A percentile compares a stretch with the other conserved stretches of the same genome.
phyloP scores from a whole-genome alignment of 2,888 invertebrate species.

The Antitype chi region DNA sequence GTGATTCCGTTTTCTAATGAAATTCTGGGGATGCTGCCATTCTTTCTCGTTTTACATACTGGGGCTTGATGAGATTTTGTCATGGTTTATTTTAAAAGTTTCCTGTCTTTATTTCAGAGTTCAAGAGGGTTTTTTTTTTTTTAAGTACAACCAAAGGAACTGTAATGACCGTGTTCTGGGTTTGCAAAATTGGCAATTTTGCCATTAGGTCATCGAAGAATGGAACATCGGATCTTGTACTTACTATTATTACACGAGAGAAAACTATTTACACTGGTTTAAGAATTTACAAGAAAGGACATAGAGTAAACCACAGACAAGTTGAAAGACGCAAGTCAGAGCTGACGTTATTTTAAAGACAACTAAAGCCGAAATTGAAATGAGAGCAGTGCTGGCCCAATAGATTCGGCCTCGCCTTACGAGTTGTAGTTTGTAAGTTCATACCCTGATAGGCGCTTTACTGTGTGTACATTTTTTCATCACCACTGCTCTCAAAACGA shows the following conservation, averaged over 20 bases:
- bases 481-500: too few species aligned
- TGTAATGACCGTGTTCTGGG: not conserved
- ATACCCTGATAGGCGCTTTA: too few species aligned
- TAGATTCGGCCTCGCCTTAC: too few species aligned
- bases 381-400: too few species aligned
- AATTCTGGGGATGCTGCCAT: slow-evolving; percentile 53
- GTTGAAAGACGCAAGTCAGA: not conserved
- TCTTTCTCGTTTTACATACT: slow-evolving; percentile 56
- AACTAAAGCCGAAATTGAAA: not conserved
- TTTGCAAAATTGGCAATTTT: not conserved
- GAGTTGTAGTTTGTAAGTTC: too few species aligned
- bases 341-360: not conserved
- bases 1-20: slow-evolving; percentile 64
- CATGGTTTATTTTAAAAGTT: slow-evolving; percentile 33
- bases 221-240: not conserved
- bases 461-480: too few species aligned
- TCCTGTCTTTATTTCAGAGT: not conserved
- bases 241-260: not conserved
- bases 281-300: not conserved
- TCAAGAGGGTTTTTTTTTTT: slow-evolving; percentile 9
- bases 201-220: not conserved
- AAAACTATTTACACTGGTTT: not conserved
- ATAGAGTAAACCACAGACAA: not conserved
- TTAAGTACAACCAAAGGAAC: not conserved
- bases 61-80: slow-evolving; percentile 40